Evolutionary conservation across 2,797 vertebrate genomes (phyloP).

Genomic region (Coregonus ussuriensis): DNA sequence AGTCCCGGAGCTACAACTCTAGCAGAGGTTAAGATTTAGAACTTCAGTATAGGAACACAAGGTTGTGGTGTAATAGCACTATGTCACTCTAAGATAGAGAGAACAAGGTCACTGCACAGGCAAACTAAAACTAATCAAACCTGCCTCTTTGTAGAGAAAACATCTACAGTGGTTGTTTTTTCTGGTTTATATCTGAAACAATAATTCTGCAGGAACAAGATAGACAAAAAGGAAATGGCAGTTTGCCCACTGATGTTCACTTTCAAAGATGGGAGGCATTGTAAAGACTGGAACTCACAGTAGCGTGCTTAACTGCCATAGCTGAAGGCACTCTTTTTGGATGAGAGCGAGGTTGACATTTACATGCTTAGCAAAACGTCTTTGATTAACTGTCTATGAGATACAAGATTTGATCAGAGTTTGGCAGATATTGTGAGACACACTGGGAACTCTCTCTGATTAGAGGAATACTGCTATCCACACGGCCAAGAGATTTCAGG

Average conservation of each 20-base stretch:
- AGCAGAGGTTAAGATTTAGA: conserved; percentile 23
- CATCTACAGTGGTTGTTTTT: not conserved
- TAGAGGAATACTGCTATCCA: conserved; percentile 22
- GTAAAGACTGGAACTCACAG: not conserved
- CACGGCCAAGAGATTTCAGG: conserved; percentile 1
- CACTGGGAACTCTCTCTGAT: conserved; percentile 26
- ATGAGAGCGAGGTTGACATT: conserved; percentile 36
- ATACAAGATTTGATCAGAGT: conserved; percentile 40
- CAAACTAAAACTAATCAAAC: not conserved
- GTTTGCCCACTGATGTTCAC: not conserved
- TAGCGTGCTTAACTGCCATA: conserved; percentile 36
- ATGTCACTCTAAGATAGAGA: conserved; percentile 3
- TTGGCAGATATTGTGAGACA: conserved; percentile 24
- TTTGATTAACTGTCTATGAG: conserved; percentile 42
- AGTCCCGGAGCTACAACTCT: conserved; percentile 12
- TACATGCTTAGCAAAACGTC: conserved; percentile 26
- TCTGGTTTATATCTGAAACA: not conserved
- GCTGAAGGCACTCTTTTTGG: conserved; percentile 5
- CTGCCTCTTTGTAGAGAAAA: not conserved
- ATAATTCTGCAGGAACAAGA: not conserved
- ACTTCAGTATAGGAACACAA: conserved; percentile 21
- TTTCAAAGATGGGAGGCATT: not conserved
- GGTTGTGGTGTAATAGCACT: conserved; percentile 23
- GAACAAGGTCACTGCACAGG: conserved; percentile 8
- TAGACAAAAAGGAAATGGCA: not conserved